These are phyloP conservation scores for Heliconius ethilla DNA, from an alignment of 2,888 invertebrate species.

Conservation along the genomic window DNA sequence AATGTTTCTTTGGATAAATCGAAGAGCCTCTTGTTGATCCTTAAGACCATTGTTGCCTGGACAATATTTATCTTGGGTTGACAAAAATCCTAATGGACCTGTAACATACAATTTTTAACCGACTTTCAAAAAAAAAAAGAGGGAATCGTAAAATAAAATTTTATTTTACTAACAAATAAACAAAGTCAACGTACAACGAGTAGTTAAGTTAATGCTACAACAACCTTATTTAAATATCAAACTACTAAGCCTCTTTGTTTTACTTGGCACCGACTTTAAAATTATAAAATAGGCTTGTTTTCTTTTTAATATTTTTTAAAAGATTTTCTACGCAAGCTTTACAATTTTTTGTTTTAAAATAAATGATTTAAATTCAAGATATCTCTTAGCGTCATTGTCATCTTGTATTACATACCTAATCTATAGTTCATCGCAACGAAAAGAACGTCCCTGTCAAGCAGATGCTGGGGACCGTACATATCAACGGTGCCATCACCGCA, in stretches of 20 bases:
- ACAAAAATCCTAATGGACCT: slow-evolving; percentile 85
- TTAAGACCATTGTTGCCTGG: slow-evolving; percentile 87
- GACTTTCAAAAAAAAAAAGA: no score
- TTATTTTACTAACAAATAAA: no score
- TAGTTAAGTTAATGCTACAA: no score
- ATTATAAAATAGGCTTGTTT: no score
- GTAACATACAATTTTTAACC: neutral
- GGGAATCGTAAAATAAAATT: no score
- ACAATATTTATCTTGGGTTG: slow-evolving; percentile 83
- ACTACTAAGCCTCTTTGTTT: no score
- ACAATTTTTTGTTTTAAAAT: neutral
- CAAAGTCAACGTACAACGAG: no score
- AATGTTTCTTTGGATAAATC: slow-evolving; percentile 84
- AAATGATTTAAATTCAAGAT: neutral
- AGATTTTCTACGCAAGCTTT: neutral
- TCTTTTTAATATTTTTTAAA: neutral
- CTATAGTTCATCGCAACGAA: slow-evolving; percentile 87
- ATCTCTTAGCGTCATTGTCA: neutral
- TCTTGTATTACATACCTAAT: slow-evolving; percentile 70
- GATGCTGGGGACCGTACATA: slow-evolving; percentile 86
- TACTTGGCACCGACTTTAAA: no score
- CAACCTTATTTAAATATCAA: no score
- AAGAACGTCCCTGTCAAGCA: slow-evolving; percentile 86
- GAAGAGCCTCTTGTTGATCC: slow-evolving; percentile 84
- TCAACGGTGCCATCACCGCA: slow-evolving; percentile 85